These are phyloP conservation scores for Aphrophora alni DNA, from an alignment of 2,888 invertebrate genomes.

Conservation along the genomic window DNA sequence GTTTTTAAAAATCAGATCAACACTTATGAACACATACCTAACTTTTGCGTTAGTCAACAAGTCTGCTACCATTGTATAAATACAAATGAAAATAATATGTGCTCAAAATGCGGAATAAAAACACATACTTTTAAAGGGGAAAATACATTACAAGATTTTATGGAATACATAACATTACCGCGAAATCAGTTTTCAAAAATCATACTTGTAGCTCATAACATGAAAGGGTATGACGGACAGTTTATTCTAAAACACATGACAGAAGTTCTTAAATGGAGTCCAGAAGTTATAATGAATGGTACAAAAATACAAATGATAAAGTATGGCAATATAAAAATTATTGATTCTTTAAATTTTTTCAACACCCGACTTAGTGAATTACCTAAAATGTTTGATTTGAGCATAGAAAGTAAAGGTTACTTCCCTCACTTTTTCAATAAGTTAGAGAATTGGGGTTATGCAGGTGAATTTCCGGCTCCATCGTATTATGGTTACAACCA, in stretches of 20 bases:
- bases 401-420: slow-evolving; percentile 46
- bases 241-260: slow-evolving; percentile 17
- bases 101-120: not conserved
- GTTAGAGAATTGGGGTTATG: not conserved
- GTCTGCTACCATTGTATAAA: not conserved
- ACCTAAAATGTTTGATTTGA: slow-evolving; percentile 51
- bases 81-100: too few relatives aligned
- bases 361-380: slow-evolving; percentile 49
- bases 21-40: not conserved
- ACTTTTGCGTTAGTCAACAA: slow-evolving; percentile 2
- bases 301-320: not conserved
- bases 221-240: not conserved
- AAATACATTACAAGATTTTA: not conserved
- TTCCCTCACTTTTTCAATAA: slow-evolving; percentile 43
- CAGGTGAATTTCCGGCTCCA: not conserved
- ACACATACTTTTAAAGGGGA: not conserved
- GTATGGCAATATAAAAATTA: not conserved
- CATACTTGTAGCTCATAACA: not conserved
- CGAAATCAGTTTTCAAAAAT: not conserved
- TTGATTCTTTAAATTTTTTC: slow-evolving; percentile 50
- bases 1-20: not conserved
- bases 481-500: slow-evolving; percentile 27
- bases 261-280: slow-evolving; percentile 13
- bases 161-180: not conserved
- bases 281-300: slow-evolving; percentile 12